Percentiles rank a stretch among this genome's conserved stretches.
phyloP scores from a whole-genome alignment of 2,888 invertebrate genomes.

The Eulithis prunata region DNA sequence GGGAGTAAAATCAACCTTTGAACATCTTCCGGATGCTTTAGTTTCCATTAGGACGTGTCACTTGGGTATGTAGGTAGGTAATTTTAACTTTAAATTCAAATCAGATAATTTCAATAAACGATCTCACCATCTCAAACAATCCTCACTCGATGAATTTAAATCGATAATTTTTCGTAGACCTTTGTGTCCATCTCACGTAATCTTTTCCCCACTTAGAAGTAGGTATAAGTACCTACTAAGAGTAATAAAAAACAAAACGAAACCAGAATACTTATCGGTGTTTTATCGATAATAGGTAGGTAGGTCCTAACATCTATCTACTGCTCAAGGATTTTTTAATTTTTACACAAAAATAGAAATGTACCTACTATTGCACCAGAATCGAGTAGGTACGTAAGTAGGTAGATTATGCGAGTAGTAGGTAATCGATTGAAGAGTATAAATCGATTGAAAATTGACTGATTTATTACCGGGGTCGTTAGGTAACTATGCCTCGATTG shows the following conservation, averaged over 20 bases:
- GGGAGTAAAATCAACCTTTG: too few species aligned
- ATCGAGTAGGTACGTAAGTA: too few species aligned
- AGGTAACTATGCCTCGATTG: constrained; percentile 1
- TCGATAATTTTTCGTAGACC: constrained; percentile 2
- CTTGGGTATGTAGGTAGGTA: too few species aligned
- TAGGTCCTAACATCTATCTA: too few species aligned
- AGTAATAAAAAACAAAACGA: constrained; percentile 15
- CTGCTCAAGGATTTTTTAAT: too few species aligned
- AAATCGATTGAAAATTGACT: constrained; percentile 16
- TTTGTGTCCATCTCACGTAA: constrained; percentile 11
- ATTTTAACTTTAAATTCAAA: constrained; percentile 1
- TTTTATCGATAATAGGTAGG: neutral
- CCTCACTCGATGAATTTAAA: constrained; percentile 13
- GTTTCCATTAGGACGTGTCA: too few species aligned
- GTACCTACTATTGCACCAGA: too few species aligned
- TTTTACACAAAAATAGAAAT: too few species aligned
- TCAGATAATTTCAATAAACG: neutral
- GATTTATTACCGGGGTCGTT: constrained; percentile 12
- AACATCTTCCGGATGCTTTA: too few species aligned
- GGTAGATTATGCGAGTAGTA: neutral
- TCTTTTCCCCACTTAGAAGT: neutral
- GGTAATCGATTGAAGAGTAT: too few species aligned
- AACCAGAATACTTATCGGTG: constrained; percentile 24
- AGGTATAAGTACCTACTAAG: too few species aligned
- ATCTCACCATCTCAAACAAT: neutral